Evolutionary conservation across 2,888 invertebrate genomes (phyloP), one percentile per base, ranked within the genome.

Genomic region (Pediacus dermestoides): DNA sequence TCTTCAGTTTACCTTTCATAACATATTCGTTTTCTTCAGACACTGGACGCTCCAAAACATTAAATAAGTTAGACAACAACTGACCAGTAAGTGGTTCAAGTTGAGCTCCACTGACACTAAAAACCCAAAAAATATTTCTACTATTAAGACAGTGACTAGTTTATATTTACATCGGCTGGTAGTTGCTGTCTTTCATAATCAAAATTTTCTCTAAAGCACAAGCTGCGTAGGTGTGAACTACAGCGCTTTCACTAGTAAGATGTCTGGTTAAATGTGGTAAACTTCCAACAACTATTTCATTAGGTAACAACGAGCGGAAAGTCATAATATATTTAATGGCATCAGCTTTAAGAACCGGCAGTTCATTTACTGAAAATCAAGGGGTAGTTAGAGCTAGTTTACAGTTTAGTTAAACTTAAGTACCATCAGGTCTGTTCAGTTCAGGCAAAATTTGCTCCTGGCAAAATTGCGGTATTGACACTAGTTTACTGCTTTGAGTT

Each of bases 241-340:
- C 96, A 28, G 83, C 81, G 64, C 85, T 86, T 13, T 81, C 78
- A 1, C 88, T 78, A 10, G 73, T 67, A 42, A 97, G 73, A 67
- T 91, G 86, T 8, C 80, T 75, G 18, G 93, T 81, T 54, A 96
- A 68, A 43, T 85, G 76, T 0, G 93, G 91, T 36, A 97, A 68
- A 10, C 85, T 78, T 2, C 78, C 77, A 26, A 85, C 66, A 22
- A 96, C 73, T 7, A 86, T 73, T 47, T 90, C 87, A 30, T 79
- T 78, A 0, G 92, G 88, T 44, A 99, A 74, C 54, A 96, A 79
- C 39, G 88, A 88, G 40, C 99, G 80, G 71, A 99, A 99, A 3
- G 90, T 91, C 85, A 97, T 94, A 6, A 97, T 70, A 64, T 92
- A 99, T 66, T 97, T 97, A 35, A 99, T 82, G 2, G 92, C 88